phyloP scores from a whole-genome alignment of 2,888 invertebrate species.

The Melitaea athalia region DNA sequence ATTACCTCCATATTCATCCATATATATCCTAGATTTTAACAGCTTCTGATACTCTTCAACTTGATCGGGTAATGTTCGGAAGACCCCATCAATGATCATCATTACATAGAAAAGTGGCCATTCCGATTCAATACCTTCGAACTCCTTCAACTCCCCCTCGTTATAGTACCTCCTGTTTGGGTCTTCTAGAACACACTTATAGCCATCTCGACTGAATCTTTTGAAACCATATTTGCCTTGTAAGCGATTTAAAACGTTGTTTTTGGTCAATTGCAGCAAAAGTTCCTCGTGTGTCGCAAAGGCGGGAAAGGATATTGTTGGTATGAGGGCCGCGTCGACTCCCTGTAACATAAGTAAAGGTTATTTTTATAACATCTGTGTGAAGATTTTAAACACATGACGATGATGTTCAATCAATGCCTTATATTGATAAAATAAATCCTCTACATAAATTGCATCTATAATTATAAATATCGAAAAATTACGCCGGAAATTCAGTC shows the following conservation, averaged over 20 bases:
- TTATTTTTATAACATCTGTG: background rate
- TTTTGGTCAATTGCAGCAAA: slow-evolving; percentile 92
- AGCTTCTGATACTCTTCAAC: slow-evolving; percentile 95
- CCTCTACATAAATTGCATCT: background rate
- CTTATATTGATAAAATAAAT: too few relatives aligned
- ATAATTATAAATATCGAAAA: slow-evolving; percentile 19
- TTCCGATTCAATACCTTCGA: slow-evolving; percentile 97
- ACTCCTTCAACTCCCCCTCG: slow-evolving; percentile 96
- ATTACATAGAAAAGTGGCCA: slow-evolving; percentile 98
- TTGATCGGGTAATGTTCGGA: slow-evolving; percentile 92
- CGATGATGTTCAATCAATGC: background rate
- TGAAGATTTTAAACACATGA: background rate
- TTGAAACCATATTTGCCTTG: slow-evolving; percentile 96
- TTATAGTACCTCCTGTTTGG: slow-evolving; percentile 89
- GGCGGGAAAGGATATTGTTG: slow-evolving; percentile 98
- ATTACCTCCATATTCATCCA: slow-evolving; percentile 90
- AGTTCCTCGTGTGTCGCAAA: slow-evolving; percentile 98
- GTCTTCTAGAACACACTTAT: slow-evolving; percentile 93
- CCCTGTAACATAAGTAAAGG: slow-evolving; percentile 82
- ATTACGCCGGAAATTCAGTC: too few relatives aligned
- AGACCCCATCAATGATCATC: slow-evolving; percentile 98
- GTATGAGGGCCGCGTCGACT: slow-evolving; percentile 94
- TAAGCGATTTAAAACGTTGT: slow-evolving; percentile 90
- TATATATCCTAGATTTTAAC: slow-evolving; percentile 89
- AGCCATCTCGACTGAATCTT: slow-evolving; percentile 97